These are phyloP conservation scores for Scaptomyza montana DNA, from an alignment of 1,140 invertebrate species.

Conservation along the genomic window DNA sequence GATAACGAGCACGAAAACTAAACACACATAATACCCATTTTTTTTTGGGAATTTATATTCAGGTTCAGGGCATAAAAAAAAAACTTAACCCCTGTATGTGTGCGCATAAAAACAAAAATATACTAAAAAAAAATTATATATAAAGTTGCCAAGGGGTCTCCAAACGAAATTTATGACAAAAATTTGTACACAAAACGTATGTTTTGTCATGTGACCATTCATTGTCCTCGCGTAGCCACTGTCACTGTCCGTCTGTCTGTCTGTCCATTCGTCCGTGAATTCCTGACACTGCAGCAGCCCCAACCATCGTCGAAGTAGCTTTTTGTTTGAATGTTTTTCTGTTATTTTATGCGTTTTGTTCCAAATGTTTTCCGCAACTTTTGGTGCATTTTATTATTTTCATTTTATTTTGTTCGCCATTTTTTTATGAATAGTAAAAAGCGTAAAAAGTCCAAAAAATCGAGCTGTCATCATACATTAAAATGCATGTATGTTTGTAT, in stretches of 20 bases:
- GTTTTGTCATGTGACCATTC: constrained; percentile 78
- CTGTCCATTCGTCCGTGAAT: constrained; percentile 9
- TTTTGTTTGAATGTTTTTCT: constrained; percentile 56
- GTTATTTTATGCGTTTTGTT: constrained; percentile 18
- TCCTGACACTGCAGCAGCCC: constrained; percentile 2
- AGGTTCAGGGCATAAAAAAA: not conserved
- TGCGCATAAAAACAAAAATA: constrained; percentile 8
- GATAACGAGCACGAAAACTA: not conserved
- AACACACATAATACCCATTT: too few relatives aligned
- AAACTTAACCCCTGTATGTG: not conserved
- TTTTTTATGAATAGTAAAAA: constrained; percentile 41
- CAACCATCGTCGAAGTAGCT: constrained; percentile 44
- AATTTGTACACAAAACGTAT: constrained; percentile 74
- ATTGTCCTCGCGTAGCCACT: constrained; percentile 58
- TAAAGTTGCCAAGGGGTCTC: constrained; percentile 49
- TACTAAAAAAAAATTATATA: not conserved
- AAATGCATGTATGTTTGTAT: constrained; percentile 24
- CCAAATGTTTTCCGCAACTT: constrained; percentile 54
- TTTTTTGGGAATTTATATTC: too few relatives aligned
- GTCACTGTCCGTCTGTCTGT: constrained; percentile 11
- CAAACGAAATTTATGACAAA: constrained; percentile 74
- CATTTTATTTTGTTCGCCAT: constrained; percentile 10
- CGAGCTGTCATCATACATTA: constrained; percentile 70
- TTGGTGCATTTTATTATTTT: constrained; percentile 41
- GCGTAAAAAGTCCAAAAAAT: constrained; percentile 63